These are phyloP conservation scores for Lepilemur septentrionalis DNA, from an alignment of 2,797 vertebrate genomes.

Conservation along the genomic window DNA sequence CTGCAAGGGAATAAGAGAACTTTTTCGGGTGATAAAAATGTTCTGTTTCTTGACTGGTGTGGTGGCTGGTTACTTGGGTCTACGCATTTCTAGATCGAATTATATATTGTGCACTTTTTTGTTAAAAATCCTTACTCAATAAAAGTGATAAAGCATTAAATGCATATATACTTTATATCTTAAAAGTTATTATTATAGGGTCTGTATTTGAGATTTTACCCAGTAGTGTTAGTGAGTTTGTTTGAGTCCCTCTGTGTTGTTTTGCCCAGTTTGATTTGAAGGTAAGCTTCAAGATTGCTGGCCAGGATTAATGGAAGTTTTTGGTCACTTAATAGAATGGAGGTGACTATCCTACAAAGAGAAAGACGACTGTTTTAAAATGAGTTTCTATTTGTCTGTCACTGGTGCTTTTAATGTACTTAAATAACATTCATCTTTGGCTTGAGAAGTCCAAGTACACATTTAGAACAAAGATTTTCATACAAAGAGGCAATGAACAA, in stretches of 20 bases:
- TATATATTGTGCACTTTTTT: not conserved
- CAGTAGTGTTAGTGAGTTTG: not conserved
- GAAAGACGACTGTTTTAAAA: not conserved
- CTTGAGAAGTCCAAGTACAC: not conserved
- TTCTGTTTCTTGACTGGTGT: not conserved
- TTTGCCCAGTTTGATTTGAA: not conserved
- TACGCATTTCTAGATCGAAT: not conserved
- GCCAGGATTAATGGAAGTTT: not conserved
- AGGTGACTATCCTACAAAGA: not conserved
- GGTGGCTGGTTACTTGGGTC: not conserved
- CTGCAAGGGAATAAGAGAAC: not conserved
- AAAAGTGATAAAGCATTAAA: not conserved
- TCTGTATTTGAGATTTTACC: constrained; percentile 15
- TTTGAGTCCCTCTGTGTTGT: not conserved
- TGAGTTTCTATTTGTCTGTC: not conserved
- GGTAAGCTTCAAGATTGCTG: not conserved
- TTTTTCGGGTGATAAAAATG: not conserved
- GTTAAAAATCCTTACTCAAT: not conserved
- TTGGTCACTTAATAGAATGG: not conserved
- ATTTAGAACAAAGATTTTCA: not conserved
- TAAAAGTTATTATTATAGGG: not conserved
- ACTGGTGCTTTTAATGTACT: not conserved
- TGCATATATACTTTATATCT: not conserved
- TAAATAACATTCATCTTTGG: not conserved
- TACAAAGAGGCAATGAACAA: not conserved